These are phyloP conservation scores for Rhinatrema bivittatum DNA, from an alignment of 2,797 vertebrate genomes.

Conservation along the genomic window DNA sequence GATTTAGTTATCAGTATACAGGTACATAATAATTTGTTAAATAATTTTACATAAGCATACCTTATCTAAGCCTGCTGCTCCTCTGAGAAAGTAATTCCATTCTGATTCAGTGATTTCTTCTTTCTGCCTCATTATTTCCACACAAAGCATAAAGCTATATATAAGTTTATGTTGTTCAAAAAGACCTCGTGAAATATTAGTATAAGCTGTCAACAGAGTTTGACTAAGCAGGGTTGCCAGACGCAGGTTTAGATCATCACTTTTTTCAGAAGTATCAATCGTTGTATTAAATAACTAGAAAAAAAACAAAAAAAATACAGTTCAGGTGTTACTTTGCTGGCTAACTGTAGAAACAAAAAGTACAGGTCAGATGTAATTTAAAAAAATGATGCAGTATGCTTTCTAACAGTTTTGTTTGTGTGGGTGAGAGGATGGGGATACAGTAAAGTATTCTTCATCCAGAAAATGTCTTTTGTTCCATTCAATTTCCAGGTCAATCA, in stretches of 20 bases:
- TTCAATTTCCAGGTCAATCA: no score
- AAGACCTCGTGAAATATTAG: conserved; percentile 62
- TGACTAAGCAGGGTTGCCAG: conserved; percentile 56
- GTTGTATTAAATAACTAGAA: conserved; percentile 66
- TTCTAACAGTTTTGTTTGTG: no score
- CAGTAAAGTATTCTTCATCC: no score
- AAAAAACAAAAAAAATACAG: neutral
- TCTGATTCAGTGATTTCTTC: conserved; percentile 53
- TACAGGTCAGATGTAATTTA: no score
- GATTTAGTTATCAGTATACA: neutral
- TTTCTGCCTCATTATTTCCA: conserved; percentile 63
- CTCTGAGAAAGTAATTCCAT: conserved; percentile 67
- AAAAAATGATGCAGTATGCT: no score
- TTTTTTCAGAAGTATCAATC: conserved; percentile 57
- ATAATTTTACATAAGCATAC: conserved; percentile 21
- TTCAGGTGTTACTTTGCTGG: no score
- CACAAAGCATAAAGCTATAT: conserved; percentile 71
- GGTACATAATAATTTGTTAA: neutral
- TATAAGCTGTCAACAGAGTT: conserved; percentile 57
- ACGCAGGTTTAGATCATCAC: conserved; percentile 43
- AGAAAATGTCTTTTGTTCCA: no score
- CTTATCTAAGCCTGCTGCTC: conserved; percentile 52
- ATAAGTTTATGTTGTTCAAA: conserved; percentile 73
- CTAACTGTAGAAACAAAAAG: no score
- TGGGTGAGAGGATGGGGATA: no score